phyloP scores from a whole-genome alignment of 2,113 vertebrate species.

The Pomatorhinus ruficollis region DNA sequence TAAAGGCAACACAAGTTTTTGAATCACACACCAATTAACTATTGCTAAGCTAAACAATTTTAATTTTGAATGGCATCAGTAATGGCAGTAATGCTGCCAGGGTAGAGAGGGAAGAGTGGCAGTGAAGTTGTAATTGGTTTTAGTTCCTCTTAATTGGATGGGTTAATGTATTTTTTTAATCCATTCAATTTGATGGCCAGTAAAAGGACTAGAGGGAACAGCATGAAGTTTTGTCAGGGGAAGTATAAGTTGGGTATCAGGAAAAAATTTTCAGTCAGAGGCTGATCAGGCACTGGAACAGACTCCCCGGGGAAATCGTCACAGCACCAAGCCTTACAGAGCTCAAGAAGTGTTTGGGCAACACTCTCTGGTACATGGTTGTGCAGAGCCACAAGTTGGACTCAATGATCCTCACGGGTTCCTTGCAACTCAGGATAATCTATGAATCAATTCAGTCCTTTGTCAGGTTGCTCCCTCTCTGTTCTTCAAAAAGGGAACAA shows the following conservation, averaged over 20 bases:
- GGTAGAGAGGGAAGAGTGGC: not conserved
- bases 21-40: not conserved
- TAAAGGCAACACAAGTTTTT: not conserved
- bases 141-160: not conserved
- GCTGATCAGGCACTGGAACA: not conserved
- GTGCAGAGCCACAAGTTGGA: not conserved
- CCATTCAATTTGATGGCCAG: not conserved
- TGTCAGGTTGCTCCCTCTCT: not conserved
- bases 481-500: not conserved
- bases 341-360: not conserved
- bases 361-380: too few species aligned
- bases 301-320: fast-evolving
- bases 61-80: not conserved
- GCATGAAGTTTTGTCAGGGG: not conserved
- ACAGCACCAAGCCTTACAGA: not conserved
- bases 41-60: not conserved
- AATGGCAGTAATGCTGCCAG: not conserved
- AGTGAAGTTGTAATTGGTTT: not conserved
- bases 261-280: not conserved
- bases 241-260: not conserved
- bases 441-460: not conserved
- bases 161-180: not conserved
- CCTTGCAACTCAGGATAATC: not conserved
- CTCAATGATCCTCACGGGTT: not conserved
- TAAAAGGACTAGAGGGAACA: not conserved